phyloP scores from a whole-genome alignment of 2,797 vertebrate species.

The Allochrocebus solatus region DNA sequence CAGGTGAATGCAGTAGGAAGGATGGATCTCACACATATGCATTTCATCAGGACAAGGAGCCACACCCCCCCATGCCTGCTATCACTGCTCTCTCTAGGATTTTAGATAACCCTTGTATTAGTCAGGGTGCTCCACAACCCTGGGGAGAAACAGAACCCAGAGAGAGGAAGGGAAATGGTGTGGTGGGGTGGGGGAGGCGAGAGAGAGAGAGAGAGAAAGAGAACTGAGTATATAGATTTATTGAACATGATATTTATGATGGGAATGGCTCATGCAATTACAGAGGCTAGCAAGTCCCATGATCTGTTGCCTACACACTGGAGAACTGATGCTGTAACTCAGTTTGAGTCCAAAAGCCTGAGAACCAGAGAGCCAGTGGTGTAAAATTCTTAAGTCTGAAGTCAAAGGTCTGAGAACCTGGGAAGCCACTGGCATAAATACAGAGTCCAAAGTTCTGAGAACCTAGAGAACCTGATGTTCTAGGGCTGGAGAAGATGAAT shows the following conservation, averaged over 20 bases:
- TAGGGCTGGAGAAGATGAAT: background rate
- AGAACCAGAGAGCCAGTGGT: background rate
- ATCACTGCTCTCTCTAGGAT: background rate
- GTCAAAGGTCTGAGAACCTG: background rate
- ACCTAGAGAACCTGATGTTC: background rate
- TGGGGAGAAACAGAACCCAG: background rate
- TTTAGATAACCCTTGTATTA: background rate
- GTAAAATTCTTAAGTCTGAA: background rate
- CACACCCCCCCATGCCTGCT: fast-evolving
- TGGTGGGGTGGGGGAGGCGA: background rate
- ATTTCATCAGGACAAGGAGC: fast-evolving
- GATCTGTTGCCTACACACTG: background rate
- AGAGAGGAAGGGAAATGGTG: background rate
- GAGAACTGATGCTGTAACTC: background rate
- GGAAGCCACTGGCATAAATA: background rate
- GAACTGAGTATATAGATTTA: background rate
- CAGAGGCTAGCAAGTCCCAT: background rate
- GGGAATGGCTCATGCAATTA: background rate
- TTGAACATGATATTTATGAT: background rate
- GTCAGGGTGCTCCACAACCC: background rate
- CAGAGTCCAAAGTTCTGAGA: background rate
- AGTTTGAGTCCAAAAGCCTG: background rate
- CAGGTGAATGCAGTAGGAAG: fast-evolving
- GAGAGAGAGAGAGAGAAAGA: background rate
- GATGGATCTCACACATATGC: fast-evolving